These are phyloP conservation scores for Cydia splendana DNA, from an alignment of 1,140 invertebrate genomes.

Conservation along the genomic window DNA sequence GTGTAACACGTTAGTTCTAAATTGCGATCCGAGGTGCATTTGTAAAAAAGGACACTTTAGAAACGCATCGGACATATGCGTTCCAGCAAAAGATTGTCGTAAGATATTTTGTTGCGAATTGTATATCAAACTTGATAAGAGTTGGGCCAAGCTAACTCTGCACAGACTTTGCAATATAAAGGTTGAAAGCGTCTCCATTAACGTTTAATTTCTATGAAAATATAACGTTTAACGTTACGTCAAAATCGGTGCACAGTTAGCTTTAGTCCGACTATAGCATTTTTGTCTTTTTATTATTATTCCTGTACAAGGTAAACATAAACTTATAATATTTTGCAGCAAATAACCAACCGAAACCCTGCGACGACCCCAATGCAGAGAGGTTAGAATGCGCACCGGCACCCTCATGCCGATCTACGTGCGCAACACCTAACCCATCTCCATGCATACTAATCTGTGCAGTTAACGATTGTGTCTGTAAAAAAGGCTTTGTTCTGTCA, in stretches of 20 bases:
- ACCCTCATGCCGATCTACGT: slow-evolving; percentile 40
- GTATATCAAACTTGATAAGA: too few species aligned
- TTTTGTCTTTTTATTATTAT: too few species aligned
- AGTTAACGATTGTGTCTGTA: slow-evolving; percentile 18
- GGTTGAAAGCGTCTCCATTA: too few species aligned
- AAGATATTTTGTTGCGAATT: slow-evolving; percentile 10
- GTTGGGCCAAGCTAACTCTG: too few species aligned
- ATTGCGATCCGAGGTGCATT: slow-evolving; percentile 44
- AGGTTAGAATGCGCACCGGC: slow-evolving; percentile 5
- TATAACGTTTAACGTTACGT: too few species aligned
- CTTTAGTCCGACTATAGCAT: too few species aligned
- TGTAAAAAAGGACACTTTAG: slow-evolving; percentile 40
- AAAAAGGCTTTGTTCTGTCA: slow-evolving; percentile 13
- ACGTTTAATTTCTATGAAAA: too few species aligned
- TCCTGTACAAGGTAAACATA: neutral
- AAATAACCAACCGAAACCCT: slow-evolving; percentile 32
- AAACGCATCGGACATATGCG: slow-evolving; percentile 37
- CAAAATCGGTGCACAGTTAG: too few species aligned
- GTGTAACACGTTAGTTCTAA: slow-evolving; percentile 37
- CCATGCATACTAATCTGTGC: slow-evolving; percentile 25
- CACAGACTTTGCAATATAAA: too few species aligned
- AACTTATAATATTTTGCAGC: neutral
- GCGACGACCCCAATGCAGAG: slow-evolving; percentile 45
- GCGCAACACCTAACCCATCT: slow-evolving; percentile 37
- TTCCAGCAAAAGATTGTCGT: slow-evolving; percentile 40